Base-by-base conservation (phyloP, 1,140 invertebrate species). In the Euura saliciscinereae region DNA sequence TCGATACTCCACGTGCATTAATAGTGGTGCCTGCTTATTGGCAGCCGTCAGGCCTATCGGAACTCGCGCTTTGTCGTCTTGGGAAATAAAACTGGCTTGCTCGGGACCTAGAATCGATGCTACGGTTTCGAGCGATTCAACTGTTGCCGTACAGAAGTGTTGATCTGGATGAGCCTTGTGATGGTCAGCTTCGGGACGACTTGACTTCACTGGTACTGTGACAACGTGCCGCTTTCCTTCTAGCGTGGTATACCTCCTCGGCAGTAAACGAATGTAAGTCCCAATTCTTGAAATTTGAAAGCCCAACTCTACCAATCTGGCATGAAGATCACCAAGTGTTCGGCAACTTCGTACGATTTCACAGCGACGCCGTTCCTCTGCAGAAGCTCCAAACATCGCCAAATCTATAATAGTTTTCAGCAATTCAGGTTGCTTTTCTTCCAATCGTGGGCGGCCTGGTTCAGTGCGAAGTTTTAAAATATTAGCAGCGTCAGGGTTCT, bases 61-160 rank as follows among this genome's bases (percentile, higher is more conserved):
- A 0, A 88, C 84, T n/a, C 84, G 77, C 45, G 83, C 81, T 82
- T 87, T 87, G 69, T 87, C 85, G 13, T 77, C 73, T 71, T 77
- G 76, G 1, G 43, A 72, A 2, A 76, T 6, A 44, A 77, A 69
- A 44, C 69, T 67, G 28, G 74, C 75, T n/a, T 78, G 13, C 2
- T 73, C 5, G 6, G 74, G 67, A 11, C 74, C 75, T 1, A 78
- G 45, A 68, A 76, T 4, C 4, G 75, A 77, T 2, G 73, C 68
- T 8, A 75, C 4, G 6, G 59, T 7, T 72, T 78, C 72, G n/a
- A 78, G 28, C 0, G n/a, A 28, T n/a, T 46, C 51, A 28, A 77
- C 74, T 13, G 71, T 69, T 0, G 67, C 65, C 42, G 51, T n/a
- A 10, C 65, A 67, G 71, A 77, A 75, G 4, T 73, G n/a, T 2